Evolutionary conservation across 2,797 vertebrate species (phyloP).

Genomic region (Rachycentron canadum): DNA sequence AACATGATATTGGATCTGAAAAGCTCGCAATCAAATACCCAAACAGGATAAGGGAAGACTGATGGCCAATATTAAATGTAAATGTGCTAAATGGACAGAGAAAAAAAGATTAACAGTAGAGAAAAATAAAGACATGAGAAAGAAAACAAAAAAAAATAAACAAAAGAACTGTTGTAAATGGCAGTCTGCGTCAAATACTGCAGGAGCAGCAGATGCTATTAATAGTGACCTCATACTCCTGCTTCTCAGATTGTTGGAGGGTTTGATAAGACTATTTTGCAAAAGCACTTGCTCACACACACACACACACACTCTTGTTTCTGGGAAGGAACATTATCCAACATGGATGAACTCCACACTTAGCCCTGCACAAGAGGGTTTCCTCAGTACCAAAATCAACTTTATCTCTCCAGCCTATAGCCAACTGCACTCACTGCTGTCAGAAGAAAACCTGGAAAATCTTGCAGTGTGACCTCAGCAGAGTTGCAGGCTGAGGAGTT

Average conservation of each 20-base stretch:
- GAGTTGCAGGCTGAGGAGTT: not conserved
- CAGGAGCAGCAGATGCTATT: constrained; percentile 58
- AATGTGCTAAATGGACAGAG: not conserved
- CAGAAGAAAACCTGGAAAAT: constrained; percentile 27
- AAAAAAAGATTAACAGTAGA: constrained; percentile 9
- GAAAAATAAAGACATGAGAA: constrained; percentile 7
- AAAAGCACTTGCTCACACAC: constrained; percentile 14
- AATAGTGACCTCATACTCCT: constrained; percentile 50
- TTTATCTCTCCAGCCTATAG: constrained; percentile 48
- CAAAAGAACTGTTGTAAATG: constrained; percentile 57
- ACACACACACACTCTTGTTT: constrained; percentile 9
- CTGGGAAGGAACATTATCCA: constrained; percentile 54
- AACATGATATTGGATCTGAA: not conserved
- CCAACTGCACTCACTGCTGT: constrained; percentile 40
- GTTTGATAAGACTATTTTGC: constrained; percentile 47
- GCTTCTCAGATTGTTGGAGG: constrained; percentile 41
- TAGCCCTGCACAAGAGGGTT: constrained; percentile 48
- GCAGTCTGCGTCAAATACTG: constrained; percentile 39
- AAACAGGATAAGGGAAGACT: not conserved
- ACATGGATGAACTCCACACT: constrained; percentile 57
- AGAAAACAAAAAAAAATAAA: constrained; percentile 30
- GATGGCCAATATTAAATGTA: not conserved
- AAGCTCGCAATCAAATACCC: not conserved
- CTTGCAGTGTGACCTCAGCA: constrained; percentile 5
- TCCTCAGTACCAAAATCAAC: constrained; percentile 40